phyloP scores from a whole-genome alignment of 2,888 invertebrate genomes.

The Lingula anatina region DNA sequence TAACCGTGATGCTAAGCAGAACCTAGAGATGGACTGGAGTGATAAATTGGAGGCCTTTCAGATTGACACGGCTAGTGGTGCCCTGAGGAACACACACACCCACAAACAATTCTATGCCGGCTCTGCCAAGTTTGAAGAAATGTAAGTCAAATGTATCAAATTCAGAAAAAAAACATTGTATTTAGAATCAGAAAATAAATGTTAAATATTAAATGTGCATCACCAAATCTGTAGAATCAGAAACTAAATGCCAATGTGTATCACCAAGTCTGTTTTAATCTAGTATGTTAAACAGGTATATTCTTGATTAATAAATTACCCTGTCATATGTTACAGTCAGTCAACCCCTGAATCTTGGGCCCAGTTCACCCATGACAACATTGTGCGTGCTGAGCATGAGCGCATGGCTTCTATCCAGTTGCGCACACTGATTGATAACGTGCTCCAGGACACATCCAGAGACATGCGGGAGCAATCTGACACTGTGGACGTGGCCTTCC shows the following conservation, averaged over 20 bases:
- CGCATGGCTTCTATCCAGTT: constrained; percentile 71
- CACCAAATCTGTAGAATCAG: background rate
- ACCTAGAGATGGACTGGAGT: constrained; percentile 86
- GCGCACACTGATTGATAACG: constrained; percentile 65
- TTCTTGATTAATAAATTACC: too few relatives aligned
- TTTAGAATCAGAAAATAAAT: background rate
- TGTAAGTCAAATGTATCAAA: constrained; percentile 54
- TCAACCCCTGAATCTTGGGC: constrained; percentile 83
- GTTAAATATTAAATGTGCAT: background rate
- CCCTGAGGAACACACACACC: constrained; percentile 65
- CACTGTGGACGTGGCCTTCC: constrained; percentile 70
- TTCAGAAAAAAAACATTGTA: background rate
- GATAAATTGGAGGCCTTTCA: constrained; percentile 78
- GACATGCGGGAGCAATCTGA: constrained; percentile 81
- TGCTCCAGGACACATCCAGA: constrained; percentile 70
- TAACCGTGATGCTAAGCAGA: constrained; percentile 74
- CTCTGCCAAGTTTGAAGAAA: constrained; percentile 71
- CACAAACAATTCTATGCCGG: constrained; percentile 73
- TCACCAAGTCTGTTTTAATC: too few relatives aligned
- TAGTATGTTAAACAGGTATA: too few relatives aligned
- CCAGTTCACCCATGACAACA: constrained; percentile 71
- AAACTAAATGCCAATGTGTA: background rate
- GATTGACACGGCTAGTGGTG: constrained; percentile 67
- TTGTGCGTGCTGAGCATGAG: constrained; percentile 70
- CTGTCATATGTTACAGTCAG: constrained; percentile 65